Base-by-base conservation (phyloP, 1,140 invertebrate species). In the Euura lappo region DNA sequence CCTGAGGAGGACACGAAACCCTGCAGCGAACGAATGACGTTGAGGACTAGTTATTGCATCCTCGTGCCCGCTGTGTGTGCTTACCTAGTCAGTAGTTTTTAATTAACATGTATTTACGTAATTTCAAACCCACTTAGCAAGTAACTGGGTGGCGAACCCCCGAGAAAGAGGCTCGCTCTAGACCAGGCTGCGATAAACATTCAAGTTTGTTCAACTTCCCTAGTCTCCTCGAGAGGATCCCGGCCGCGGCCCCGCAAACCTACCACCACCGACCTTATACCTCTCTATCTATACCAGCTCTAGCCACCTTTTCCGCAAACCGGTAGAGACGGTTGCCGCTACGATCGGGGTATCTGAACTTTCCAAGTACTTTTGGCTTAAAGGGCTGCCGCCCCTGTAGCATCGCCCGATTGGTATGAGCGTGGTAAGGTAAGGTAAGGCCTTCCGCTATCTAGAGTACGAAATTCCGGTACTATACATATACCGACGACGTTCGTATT, bases 171-270 rank as follows among this genome's bases (percentile, higher is more conserved):
- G 71, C 43, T 72, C 65, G 67, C 68, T 73, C 68, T 45, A 46
- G 66, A 69, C 45, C 68, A 71, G 74, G 75, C 74, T 74, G 77
- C 74, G 79, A 76, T 80, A 80, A 80, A 80, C 79, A 80, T 80
- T 78, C 73, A 72, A 79, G 77, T 77, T 76, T 73, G 46, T 42
- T 45, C 42, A 73, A 64, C 47, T 73, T 69, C 46, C 42, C 45
- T 44, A 60, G 67, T 42, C 43, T 44, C 45, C n/a, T 42, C 6
- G 28, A 71, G 65, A 13, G 7, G 11, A 8, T 42, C 4, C 3
- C 44, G 47, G 65, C 65, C 71, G 67, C 28, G 28, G 28, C 1
- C 51, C 51, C 28, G 28, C 13, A 8, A 60, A 60, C 51, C 51
- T 60, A 60, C 51, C 51, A 60, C 51, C 51, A 8, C 8, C 28